Conservation (phyloP, 2,113 vertebrate genomes). For the Melanostigma gelatinosum region DNA sequence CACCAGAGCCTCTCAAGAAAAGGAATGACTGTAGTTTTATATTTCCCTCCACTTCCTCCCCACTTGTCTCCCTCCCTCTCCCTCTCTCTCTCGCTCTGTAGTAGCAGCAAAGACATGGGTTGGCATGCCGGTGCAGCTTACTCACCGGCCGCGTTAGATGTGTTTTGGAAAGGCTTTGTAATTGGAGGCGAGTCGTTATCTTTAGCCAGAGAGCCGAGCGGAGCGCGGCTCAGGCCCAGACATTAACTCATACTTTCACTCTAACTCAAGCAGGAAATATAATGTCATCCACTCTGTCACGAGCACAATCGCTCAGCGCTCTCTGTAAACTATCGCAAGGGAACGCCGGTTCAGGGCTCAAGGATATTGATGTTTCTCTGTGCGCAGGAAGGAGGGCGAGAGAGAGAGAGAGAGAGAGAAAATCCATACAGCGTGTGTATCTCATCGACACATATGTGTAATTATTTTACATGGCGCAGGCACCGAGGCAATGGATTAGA, state of each 20-base stretch:
- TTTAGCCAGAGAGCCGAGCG: constrained; percentile 44
- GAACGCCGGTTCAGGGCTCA: constrained; percentile 58
- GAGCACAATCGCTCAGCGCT: constrained; percentile 66
- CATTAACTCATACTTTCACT: constrained; percentile 81
- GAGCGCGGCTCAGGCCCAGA: constrained; percentile 66
- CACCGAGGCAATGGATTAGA: constrained; percentile 74
- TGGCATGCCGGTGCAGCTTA: constrained; percentile 48
- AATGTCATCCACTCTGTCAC: constrained; percentile 77
- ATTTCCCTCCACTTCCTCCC: constrained; percentile 27
- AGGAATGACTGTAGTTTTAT: constrained; percentile 40
- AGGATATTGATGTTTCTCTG: constrained; percentile 69
- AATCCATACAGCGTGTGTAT: constrained; percentile 62
- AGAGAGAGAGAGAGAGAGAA: constrained; percentile 12
- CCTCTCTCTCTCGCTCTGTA: not conserved
- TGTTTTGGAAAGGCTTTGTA: constrained; percentile 75
- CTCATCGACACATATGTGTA: constrained; percentile 75
- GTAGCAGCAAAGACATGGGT: constrained; percentile 35
- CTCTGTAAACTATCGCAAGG: constrained; percentile 71
- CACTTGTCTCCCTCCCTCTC: not conserved
- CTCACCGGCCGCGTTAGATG: constrained; percentile 48
- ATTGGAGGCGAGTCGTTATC: constrained; percentile 74
- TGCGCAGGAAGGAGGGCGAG: not conserved
- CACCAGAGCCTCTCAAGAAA: constrained; percentile 47
- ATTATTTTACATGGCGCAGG: constrained; percentile 75
- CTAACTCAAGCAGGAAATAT: constrained; percentile 78